Evolutionary conservation across 2,797 vertebrate genomes (phyloP).

Genomic region (Percopsis omiscomaycus): DNA sequence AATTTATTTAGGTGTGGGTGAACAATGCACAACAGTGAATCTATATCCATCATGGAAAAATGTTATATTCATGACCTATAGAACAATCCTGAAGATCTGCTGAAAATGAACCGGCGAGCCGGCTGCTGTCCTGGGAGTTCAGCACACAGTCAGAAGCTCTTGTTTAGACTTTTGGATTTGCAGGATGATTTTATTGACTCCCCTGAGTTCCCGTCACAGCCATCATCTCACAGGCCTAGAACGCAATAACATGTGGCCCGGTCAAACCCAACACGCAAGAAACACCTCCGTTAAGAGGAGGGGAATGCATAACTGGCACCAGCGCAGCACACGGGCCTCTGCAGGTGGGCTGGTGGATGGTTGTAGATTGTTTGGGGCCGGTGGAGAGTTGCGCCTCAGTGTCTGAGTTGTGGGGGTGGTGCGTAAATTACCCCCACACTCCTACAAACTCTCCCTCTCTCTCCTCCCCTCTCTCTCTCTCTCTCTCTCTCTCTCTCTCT

Average conservation of each 20-base stretch:
- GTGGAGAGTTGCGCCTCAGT: constrained; percentile 49
- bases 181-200: constrained; percentile 58
- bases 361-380: constrained; percentile 61
- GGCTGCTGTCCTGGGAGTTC: constrained; percentile 42
- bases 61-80: constrained; percentile 45
- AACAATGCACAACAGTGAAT: constrained; percentile 67
- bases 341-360: constrained; percentile 45
- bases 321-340: constrained; percentile 40
- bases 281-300: constrained; percentile 39
- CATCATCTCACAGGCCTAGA: constrained; percentile 39
- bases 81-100: constrained; percentile 34
- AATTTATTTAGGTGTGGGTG: constrained; percentile 60
- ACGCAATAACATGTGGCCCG: constrained; percentile 44
- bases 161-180: constrained; percentile 35
- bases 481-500: constrained; percentile 24
- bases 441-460: constrained; percentile 1
- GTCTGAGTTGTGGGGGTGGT: constrained; percentile 45
- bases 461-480: not conserved
- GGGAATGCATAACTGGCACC: constrained; percentile 35
- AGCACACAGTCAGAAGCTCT: constrained; percentile 36
- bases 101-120: constrained; percentile 44
- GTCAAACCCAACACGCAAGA: constrained; percentile 40
- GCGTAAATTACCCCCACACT: constrained; percentile 53
- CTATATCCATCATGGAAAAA: constrained; percentile 63
- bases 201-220: constrained; percentile 33